Conservation (phyloP, 2,797 vertebrate genomes). For the Rhodeus uyekii region DNA sequence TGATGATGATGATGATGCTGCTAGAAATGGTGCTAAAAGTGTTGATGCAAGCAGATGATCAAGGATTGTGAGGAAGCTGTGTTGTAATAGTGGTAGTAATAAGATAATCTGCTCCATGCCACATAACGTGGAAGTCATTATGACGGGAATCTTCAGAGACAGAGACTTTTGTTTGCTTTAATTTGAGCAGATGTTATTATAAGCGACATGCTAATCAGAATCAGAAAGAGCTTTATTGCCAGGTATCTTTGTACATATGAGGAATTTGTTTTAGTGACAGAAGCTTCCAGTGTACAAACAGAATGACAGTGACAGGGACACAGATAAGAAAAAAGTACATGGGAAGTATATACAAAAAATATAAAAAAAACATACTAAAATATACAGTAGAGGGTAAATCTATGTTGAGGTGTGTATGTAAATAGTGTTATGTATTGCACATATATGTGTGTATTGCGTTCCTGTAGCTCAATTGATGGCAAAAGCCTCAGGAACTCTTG, state of each 20-base stretch:
- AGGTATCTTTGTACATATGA: too few species aligned
- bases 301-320: too few species aligned
- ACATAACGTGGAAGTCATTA: neutral
- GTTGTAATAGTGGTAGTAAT: slow-evolving; percentile 15
- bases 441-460: too few species aligned
- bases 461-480: too few species aligned
- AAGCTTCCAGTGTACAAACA: too few species aligned
- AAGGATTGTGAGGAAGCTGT: neutral
- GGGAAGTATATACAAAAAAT: too few species aligned
- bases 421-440: too few species aligned
- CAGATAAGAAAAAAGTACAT: too few species aligned
- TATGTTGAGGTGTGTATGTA: too few species aligned
- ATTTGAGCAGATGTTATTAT: neutral
- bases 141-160: neutral
- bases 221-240: neutral
- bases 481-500: neutral
- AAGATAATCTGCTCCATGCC: slow-evolving; percentile 52
- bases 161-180: neutral
- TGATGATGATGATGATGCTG: neutral
- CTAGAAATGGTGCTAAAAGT: neutral
- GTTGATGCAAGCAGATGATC: neutral
- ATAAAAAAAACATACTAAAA: too few species aligned
- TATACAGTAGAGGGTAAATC: too few species aligned
- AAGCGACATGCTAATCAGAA: neutral
- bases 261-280: too few species aligned